Evolutionary conservation across 2,797 vertebrate species (phyloP), one percentile per base, ranked within the genome.

Genomic region (Lacerta agilis): DNA sequence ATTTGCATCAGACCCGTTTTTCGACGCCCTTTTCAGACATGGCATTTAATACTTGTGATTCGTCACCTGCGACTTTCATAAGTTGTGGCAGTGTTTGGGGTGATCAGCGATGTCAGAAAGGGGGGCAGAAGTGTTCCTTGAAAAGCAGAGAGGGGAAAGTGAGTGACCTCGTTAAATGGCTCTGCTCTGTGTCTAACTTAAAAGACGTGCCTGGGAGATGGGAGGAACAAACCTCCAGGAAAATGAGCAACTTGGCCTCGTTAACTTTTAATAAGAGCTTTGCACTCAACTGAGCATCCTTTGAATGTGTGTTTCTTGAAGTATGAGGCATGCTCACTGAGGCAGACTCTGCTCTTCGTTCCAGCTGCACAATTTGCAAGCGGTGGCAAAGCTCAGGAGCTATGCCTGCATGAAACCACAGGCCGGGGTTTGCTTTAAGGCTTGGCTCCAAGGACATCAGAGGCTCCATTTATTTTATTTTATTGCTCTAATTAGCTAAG

Each of bases 231-330:
- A n/a, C 25, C 58, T 75, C 64, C 69, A 36, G 11, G 76, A 84
- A 55, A 84, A 18, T 5, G 77, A 84, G 58, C 67, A 69, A 58
- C 86, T 79, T 90, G 85, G 80, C 81, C 81, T 84, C 4, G 41
- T 90, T 90, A 89, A 85, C 78, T 83, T 86, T 83, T 80, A 90
- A 90, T 67, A 80, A 83, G 89, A 17, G 81, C 41, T n/a, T 90
- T 29, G 76, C 85, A 80, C 55, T 58, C 82, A 18, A 11, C 88
- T 38, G 71, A 84, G 43, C 58, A 67, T 73, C 76, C 36, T 84
- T 88, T 79, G 23, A 81, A 90, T 84, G 58, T 58, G 71, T 8
- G 49, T 76, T 79, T 79, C 83, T 84, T 41, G 76, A 75, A 87
- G 55, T 79, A 75, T 66, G 41, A 76, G 58, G 76, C 81, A 33